Evolutionary conservation across 92 coral and sea anemone species (phyloP).

Genomic region (Phymanthus crucifer): DNA sequence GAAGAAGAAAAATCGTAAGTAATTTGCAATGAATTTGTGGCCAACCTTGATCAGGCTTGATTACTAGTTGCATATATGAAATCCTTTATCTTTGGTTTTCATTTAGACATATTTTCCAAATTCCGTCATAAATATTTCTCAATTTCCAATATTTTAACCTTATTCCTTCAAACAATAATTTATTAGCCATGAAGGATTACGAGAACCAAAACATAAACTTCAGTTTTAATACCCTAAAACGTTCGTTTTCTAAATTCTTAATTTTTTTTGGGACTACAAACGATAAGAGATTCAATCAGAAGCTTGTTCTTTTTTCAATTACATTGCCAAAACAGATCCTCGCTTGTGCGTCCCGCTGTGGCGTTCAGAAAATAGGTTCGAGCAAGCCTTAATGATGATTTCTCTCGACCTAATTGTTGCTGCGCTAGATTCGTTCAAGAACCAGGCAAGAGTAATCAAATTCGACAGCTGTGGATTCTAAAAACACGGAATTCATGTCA

Average conservation of each 20-base stretch:
- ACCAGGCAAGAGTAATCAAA: not conserved
- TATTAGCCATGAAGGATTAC: not conserved
- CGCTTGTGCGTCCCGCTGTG: not conserved
- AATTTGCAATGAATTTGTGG: not conserved
- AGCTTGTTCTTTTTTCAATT: not conserved
- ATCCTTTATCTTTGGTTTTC: not conserved
- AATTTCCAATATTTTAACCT: not conserved
- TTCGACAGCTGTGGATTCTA: not conserved
- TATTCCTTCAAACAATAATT: not conserved
- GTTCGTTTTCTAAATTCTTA: not conserved
- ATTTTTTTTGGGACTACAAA: not conserved
- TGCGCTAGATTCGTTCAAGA: not conserved
- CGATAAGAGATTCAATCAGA: not conserved
- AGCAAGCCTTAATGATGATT: not conserved
- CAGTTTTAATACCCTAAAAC: not conserved
- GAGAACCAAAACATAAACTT: not conserved
- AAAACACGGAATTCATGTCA: not conserved
- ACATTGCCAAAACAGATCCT: not conserved
- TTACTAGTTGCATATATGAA: not conserved
- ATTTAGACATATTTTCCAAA: not conserved
- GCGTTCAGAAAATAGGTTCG: not conserved
- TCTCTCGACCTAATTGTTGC: not conserved
- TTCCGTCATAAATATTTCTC: not conserved
- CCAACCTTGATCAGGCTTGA: not conserved
- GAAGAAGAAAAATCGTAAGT: conserved; percentile 45